Evolutionary conservation across 2,797 vertebrate genomes (phyloP), one percentile per base, ranked within the genome.

Genomic region (Poecile montanus): DNA sequence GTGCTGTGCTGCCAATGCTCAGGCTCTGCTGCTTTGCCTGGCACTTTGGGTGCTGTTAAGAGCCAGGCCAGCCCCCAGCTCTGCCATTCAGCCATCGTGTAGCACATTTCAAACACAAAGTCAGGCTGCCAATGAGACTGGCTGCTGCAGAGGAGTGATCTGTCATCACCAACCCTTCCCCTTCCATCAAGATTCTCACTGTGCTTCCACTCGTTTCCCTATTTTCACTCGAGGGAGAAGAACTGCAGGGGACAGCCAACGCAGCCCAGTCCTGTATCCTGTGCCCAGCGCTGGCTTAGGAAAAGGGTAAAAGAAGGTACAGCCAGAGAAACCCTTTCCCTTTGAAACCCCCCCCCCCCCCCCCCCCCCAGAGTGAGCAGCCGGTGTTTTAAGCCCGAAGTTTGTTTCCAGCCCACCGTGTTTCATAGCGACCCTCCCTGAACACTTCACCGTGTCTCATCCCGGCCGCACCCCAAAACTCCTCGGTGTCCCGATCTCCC

Each of bases 181-280:
- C 26, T 67, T 30, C 8, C 0, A 48, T 2, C 36, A 14, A 32
- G 30, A 19, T 23, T n/a, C 26, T 80, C 2, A 0, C 40, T 50
- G 13, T 9, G 26, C 11, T 85, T 60, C 44, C 16, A 13, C 21
- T 73, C 16, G 1, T 50, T 67, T 60, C 40, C 48, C 32, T 40
- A 0, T 38, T 88, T 83, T 53, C 40, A 22, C 20, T 79, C 25
- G 1, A 63, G 40, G n/a, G 19, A 70, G 30, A 42, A 45, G 53
- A 62, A 11, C 47, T 48, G 17, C 42, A 47, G 23, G 32, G 32
- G 3, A 32, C 12, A 56, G 32, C 47, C 71, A 70, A 4, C 7
- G 2, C 30, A 42, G 18, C 2, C 34, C 72, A n/a, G 6, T 20
- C 36, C 36, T 27, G 16, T 14, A 7, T 29, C 38, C 42, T 4